These are phyloP conservation scores for Conger conger DNA, from an alignment of 2,113 vertebrate genomes.

Conservation along the genomic window DNA sequence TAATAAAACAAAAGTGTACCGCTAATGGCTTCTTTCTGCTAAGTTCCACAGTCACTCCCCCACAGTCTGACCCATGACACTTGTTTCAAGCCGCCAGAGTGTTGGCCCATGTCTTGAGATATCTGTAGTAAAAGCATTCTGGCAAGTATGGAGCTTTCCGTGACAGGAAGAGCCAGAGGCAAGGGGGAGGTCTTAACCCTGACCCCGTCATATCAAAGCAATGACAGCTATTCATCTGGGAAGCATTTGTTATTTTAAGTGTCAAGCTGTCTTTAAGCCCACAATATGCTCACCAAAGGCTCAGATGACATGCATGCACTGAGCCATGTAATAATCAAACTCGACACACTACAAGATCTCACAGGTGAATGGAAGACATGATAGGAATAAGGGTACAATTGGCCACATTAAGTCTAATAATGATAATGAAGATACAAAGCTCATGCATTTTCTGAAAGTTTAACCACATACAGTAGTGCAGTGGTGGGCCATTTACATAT, in stretches of 20 bases:
- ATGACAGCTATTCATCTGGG: constrained; percentile 4
- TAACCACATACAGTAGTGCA: neutral
- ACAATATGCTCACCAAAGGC: neutral
- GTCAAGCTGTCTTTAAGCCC: neutral
- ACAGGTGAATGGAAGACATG: neutral
- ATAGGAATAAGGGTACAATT: neutral
- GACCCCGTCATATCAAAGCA: neutral
- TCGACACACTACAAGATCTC: neutral
- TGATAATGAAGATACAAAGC: neutral
- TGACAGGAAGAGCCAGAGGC: constrained; percentile 10
- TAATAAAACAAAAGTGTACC: neutral
- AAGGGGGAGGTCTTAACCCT: neutral
- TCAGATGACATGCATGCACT: neutral
- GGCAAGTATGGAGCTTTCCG: neutral
- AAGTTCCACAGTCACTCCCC: neutral
- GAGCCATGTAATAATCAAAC: neutral
- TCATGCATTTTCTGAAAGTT: no score
- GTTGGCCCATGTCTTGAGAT: neutral
- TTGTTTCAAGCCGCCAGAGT: neutral
- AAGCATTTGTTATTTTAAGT: neutral
- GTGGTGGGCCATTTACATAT: neutral
- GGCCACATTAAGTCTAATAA: neutral
- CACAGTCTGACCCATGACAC: neutral
- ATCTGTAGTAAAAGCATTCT: neutral
- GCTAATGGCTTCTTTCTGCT: neutral